Evolutionary conservation across 1,140 invertebrate genomes (phyloP), one percentile per base, ranked within the genome.

Genomic region (Aporrectodea caliginosa): DNA sequence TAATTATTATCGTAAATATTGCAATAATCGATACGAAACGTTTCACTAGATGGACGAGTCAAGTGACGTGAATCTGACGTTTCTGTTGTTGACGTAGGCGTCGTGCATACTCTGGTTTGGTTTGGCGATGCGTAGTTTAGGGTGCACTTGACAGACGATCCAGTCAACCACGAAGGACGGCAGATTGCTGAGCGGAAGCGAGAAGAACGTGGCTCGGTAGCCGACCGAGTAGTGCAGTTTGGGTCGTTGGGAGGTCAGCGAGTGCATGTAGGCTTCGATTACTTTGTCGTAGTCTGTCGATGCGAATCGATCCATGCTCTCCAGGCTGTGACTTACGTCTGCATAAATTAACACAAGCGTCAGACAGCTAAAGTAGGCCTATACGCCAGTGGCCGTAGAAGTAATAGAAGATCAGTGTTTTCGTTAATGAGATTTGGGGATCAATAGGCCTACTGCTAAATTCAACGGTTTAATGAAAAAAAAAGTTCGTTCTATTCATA

Each of bases 111-210:
- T 12, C 6, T 58, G 43, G 43, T 58, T 22, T 22, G 43, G 43
- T 6, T 12, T 58, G 43, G 43, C 43, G 43, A 58, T 58, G 6
- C 22, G 43, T 58, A 58, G 43, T 58, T 58, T 58, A 6, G 43
- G 43, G 43, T 58, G 43, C 6, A 58, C 43, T 6, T 22, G 43
- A 58, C 43, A 58, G 43, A 72, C 31, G 6, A 72, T 27, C 70
- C 70, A 72, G 70, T 72, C 70, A n/a, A 72, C 70, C 2, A 32
- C 6, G 27, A n/a, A 27, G 6, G 70, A 72, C 70, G 70, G 70
- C 70, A 72, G 70, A 27, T 32, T 2, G 70, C 70, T 72, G n/a
- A 72, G n/a, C n/a, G 70, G 70, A 27, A 72, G n/a, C 2, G 70
- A 72, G 70, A 72, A 72, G n/a, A 72, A 32, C 27, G 27, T 27